Evolutionary conservation across 2,797 vertebrate species (phyloP).

Genomic region (Anableps anableps): DNA sequence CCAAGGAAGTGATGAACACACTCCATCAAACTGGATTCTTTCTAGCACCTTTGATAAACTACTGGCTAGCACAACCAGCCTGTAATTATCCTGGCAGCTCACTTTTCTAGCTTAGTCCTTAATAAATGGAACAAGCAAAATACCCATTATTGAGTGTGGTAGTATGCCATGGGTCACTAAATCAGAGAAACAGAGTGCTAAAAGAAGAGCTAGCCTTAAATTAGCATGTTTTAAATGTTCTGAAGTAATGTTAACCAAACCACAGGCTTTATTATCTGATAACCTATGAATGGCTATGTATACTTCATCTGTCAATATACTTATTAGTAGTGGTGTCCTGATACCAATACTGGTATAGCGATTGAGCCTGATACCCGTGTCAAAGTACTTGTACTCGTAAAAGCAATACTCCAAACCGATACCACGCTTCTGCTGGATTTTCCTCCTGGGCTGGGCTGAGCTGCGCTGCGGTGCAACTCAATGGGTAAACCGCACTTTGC

Average conservation of each 20-base stretch:
- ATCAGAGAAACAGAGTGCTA: not conserved
- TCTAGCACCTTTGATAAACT: not conserved
- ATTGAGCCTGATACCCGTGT: too few species aligned
- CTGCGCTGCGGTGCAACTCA: too few species aligned
- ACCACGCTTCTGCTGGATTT: too few species aligned
- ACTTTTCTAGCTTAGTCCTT: not conserved
- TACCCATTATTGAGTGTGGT: not conserved
- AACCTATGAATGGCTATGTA: not conserved
- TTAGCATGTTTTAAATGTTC: slow-evolving; percentile 2
- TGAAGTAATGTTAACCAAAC: not conserved
- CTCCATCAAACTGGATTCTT: not conserved
- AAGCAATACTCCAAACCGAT: too few species aligned
- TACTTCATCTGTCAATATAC: too few species aligned
- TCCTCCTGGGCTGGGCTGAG: too few species aligned
- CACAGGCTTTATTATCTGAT: not conserved
- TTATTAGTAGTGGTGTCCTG: too few species aligned
- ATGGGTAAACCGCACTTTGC: too few species aligned
- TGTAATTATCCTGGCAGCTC: not conserved
- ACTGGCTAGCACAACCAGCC: not conserved
- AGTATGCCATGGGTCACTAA: not conserved
- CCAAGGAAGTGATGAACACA: not conserved
- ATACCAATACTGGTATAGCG: too few species aligned
- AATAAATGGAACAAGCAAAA: not conserved
- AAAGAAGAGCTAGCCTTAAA: not conserved
- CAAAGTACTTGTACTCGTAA: too few species aligned